Conservation (phyloP, 1,140 invertebrate genomes). For the Sminthurides bifidus region DNA sequence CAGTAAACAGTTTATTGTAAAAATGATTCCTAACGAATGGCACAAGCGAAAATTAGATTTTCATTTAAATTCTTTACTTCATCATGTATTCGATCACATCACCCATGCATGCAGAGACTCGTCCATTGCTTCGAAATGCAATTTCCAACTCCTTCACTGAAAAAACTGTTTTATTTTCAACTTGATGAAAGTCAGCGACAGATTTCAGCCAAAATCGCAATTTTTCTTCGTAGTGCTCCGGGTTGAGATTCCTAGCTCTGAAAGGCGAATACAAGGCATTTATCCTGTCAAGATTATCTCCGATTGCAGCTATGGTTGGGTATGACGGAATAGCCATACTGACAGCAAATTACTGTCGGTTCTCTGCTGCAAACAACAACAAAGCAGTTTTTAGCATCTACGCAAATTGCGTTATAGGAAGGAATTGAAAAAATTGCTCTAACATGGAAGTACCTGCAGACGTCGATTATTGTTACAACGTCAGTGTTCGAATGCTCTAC, state of each 20-base stretch:
- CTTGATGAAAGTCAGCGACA: constrained; percentile 11
- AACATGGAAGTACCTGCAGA: too few relatives aligned
- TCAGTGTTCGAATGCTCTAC: too few relatives aligned
- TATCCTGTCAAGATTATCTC: constrained; percentile 3
- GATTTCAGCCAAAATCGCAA: constrained; percentile 20
- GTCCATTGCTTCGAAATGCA: constrained; percentile 1
- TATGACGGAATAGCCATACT: background rate
- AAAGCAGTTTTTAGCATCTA: too few relatives aligned
- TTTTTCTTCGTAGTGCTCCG: constrained; percentile 24
- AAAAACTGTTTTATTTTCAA: constrained; percentile 7
- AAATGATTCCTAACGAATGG: too few relatives aligned
- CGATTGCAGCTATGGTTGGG: constrained; percentile 9
- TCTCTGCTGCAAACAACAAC: too few relatives aligned
- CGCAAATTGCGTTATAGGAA: too few relatives aligned
- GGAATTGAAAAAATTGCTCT: too few relatives aligned
- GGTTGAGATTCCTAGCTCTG: constrained; percentile 9
- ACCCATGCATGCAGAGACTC: background rate
- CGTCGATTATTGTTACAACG: too few relatives aligned
- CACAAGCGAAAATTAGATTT: background rate
- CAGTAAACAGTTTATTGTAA: too few relatives aligned
- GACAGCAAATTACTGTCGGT: too few relatives aligned
- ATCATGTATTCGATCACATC: constrained; percentile 10
- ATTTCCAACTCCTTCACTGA: constrained; percentile 12
- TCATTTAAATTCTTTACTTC: constrained; percentile 2
- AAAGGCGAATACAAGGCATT: constrained; percentile 21